These are phyloP conservation scores for Mustela lutreola DNA, from an alignment of 2,113 vertebrate genomes.

Conservation along the genomic window DNA sequence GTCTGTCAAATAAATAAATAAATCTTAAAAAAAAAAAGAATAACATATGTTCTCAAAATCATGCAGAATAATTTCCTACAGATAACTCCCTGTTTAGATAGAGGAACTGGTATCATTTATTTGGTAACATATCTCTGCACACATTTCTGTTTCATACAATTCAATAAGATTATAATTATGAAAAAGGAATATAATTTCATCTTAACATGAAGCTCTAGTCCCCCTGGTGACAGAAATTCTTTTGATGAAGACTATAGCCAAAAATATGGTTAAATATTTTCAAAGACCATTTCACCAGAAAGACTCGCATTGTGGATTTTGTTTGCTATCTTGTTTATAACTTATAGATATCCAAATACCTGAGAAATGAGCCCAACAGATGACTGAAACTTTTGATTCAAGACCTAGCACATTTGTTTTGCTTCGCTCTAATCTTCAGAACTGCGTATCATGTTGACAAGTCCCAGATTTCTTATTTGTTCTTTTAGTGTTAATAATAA, in stretches of 20 bases:
- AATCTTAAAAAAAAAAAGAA: too few species aligned
- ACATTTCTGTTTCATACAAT: constrained; percentile 27
- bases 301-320: background rate
- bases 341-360: constrained; percentile 67
- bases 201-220: constrained; percentile 51
- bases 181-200: constrained; percentile 49
- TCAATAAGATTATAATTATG: constrained; percentile 53
- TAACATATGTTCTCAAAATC: background rate
- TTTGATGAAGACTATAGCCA: constrained; percentile 43
- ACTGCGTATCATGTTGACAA: constrained; percentile 68
- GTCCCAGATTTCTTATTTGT: background rate
- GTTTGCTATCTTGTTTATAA: constrained; percentile 60
- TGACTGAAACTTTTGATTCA: constrained; percentile 66
- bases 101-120: background rate
- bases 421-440: constrained; percentile 69
- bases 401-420: constrained; percentile 52
- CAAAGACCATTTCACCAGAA: constrained; percentile 8
- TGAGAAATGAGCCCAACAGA: constrained; percentile 55
- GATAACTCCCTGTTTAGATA: background rate
- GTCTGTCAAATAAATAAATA: too few species aligned
- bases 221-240: background rate
- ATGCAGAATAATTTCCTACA: constrained; percentile 4
- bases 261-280: constrained; percentile 1
- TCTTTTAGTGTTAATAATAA: too few species aligned
- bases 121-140: constrained; percentile 11